These are phyloP conservation scores for Lasioglossum oenotherae DNA, from an alignment of 2,888 invertebrate genomes.

Conservation along the genomic window DNA sequence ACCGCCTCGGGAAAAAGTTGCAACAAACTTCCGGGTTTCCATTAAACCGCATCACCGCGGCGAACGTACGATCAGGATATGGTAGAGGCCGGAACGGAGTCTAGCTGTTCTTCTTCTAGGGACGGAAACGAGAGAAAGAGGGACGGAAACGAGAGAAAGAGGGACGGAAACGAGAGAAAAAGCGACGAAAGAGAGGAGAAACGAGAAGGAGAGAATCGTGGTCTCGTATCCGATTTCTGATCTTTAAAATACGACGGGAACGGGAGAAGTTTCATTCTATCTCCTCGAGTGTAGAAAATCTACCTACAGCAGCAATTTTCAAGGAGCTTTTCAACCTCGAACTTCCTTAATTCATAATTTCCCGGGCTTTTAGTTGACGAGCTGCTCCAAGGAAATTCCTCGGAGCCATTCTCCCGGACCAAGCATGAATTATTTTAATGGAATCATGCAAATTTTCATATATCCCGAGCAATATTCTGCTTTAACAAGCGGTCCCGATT, in stretches of 20 bases:
- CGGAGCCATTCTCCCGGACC: background rate
- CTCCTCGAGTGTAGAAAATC: constrained; percentile 3
- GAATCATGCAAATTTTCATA: background rate
- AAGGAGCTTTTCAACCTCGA: background rate
- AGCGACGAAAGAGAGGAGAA: background rate
- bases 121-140: background rate
- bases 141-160: background rate
- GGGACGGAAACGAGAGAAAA: background rate
- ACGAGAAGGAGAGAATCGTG: background rate
- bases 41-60: constrained; percentile 42
- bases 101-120: background rate
- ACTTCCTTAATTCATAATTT: background rate
- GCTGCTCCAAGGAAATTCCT: background rate
- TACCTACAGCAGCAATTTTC: background rate
- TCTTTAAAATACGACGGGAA: background rate
- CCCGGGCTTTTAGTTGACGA: constrained; percentile 3
- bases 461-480: background rate
- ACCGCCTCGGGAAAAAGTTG: constrained; percentile 27
- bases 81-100: background rate
- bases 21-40: constrained; percentile 52
- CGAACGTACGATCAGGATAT: constrained; percentile 13
- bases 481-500: background rate
- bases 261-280: constrained; percentile 11
- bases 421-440: constrained; percentile 1
- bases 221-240: background rate